Conservation (phyloP, 2,113 vertebrate species). For the Perca fluviatilis region DNA sequence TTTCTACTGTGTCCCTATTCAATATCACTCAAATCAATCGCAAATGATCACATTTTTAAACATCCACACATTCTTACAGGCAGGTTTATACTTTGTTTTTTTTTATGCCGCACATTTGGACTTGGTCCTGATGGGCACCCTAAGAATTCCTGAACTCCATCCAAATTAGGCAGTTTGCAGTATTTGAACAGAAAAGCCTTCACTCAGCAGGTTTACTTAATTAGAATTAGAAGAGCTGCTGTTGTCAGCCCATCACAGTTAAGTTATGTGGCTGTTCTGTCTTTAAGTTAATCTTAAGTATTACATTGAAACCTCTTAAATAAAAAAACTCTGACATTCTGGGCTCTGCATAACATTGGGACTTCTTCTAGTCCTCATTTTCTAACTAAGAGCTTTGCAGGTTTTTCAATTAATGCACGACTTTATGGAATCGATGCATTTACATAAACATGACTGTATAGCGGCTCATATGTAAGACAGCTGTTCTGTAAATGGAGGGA, state of each 20-base stretch:
- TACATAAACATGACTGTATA: neutral
- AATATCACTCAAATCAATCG: neutral
- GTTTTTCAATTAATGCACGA: neutral
- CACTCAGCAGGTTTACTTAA: conserved; percentile 14
- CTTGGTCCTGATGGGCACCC: neutral
- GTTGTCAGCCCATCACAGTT: neutral
- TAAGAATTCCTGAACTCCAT: conserved; percentile 4
- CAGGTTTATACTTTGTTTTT: neutral
- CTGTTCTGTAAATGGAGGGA: neutral
- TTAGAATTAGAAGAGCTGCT: conserved; percentile 39
- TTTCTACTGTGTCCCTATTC: neutral
- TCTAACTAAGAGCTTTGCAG: neutral
- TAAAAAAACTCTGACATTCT: neutral
- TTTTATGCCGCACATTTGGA: neutral
- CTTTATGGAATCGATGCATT: neutral
- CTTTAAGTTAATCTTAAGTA: neutral
- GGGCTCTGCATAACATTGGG: neutral
- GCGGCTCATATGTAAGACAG: neutral
- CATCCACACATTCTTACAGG: neutral
- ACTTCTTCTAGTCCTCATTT: neutral
- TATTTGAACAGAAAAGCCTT: conserved; percentile 32
- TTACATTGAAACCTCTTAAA: neutral
- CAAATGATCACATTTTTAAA: neutral
- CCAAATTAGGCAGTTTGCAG: conserved; percentile 1
- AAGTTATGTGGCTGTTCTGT: conserved; percentile 1